Evolutionary conservation across 2,113 vertebrate species (phyloP), one percentile per base, ranked within the genome.

Genomic region (Typhlomys cinereus): DNA sequence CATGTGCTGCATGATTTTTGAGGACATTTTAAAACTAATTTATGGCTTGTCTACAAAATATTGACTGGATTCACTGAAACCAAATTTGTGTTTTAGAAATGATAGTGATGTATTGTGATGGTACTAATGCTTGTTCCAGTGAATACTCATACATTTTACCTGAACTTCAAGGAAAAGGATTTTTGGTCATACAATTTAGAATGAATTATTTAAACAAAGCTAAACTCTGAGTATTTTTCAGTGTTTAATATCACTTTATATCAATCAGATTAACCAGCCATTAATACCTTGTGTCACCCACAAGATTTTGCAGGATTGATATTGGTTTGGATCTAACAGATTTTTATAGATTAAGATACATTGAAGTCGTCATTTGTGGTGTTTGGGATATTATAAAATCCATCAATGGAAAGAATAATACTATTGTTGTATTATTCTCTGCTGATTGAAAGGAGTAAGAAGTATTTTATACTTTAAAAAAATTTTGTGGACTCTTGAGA

Each of bases 261-360:
- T n/a, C n/a, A 57, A 59, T 64, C 67, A 84, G 46, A 80, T 85
- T 90, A 85, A 74, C 70, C 57, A 69, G 36, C 90, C 46, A 76
- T 80, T 52, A 46, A n/a, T n/a, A n/a, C n/a, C n/a, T n/a, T n/a
- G n/a, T n/a, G n/a, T n/a, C n/a, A 76, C 87, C 57, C 78, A 80
- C 59, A 12, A 21, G 57, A 59, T 91, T 88, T 91, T 91, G 5
- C 29, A 78, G 46, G 81, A 62, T 79, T 62, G n/a, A n/a, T 31
- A 57, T 31, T 64, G 44, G 62, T n/a, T 66, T 87, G 36, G 81
- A 76, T 93, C 34, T 92, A 44, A 36, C 50, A 73, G 27, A 20
- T 79, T 91, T 89, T 93, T 70, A 79, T 44, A 36, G 31, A 88
- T 34, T 85, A 88, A 52, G 21, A n/a, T n/a, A n/a, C n/a, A n/a